These are phyloP conservation scores for Darevskia nairensis DNA, from an alignment of 2,797 vertebrate species.

Conservation along the genomic window DNA sequence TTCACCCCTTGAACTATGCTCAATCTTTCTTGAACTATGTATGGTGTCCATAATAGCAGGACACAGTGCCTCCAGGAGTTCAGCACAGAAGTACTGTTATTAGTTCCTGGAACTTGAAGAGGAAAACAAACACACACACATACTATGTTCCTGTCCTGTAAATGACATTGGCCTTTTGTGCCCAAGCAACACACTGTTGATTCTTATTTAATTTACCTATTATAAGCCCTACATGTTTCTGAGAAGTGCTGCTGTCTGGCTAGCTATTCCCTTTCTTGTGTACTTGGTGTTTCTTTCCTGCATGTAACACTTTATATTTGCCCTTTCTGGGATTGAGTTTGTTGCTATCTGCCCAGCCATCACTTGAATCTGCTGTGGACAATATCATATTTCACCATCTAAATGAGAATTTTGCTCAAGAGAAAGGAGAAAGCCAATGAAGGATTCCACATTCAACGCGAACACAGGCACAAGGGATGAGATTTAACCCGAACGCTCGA, in stretches of 20 bases:
- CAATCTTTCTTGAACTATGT: slow-evolving; percentile 5
- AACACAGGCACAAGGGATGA: background rate
- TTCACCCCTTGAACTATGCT: background rate
- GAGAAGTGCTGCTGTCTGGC: background rate
- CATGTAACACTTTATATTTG: slow-evolving; percentile 4
- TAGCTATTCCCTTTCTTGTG: background rate
- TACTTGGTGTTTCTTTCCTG: background rate
- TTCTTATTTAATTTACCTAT: slow-evolving; percentile 23
- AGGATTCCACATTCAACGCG: background rate
- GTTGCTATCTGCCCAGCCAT: background rate
- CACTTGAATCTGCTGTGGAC: background rate
- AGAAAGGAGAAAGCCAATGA: background rate
- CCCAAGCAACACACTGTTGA: slow-evolving; percentile 8
- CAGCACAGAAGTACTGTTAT: slow-evolving; percentile 3
- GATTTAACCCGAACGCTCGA: background rate
- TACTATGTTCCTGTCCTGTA: background rate
- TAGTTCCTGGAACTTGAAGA: background rate
- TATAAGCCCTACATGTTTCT: slow-evolving; percentile 9
- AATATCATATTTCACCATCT: background rate
- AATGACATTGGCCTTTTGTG: slow-evolving; percentile 21
- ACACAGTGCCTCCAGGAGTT: slow-evolving; percentile 8
- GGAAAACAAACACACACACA: background rate
- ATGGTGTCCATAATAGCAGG: background rate
- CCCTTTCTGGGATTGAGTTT: background rate
- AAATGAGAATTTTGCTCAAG: background rate